Evolutionary conservation across 2,113 vertebrate genomes (phyloP), one percentile per base, ranked within the genome.

Genomic region (Syrmaticus mikado): DNA sequence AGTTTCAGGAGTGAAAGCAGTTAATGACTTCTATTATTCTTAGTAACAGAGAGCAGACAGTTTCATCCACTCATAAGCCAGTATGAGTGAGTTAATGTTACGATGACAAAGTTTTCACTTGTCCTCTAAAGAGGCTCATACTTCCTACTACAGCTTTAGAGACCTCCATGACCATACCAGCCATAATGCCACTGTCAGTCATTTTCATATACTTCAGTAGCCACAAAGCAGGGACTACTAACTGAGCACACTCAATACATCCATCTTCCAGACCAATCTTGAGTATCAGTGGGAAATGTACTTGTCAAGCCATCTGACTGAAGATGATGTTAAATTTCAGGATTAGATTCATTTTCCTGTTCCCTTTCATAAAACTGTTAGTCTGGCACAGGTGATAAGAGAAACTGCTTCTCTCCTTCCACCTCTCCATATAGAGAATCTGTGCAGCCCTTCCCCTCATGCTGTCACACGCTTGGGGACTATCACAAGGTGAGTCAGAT

Each of bases 401-500:
- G 0, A 3, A 84, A 60, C 34, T 77, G 60, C 34, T 77, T 55
- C 57, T 57, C 75, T 70, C 72, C 32, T 80, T 11, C 10, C 0
- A 0, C 40, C 19, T 34, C 30, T 50, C 79, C 43, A 18, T 27
- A 76, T 62, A 34, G 4, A 57, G 50, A 68, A 21, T 52, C 18
- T 32, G 50, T 28, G 45, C 60, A 85, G 28, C 27, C 41, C 50
- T 40, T 83, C 65, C 58, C 68, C 65, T 86, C 61, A 32, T 0
- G 0, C 85, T 93, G 85, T 83, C 82, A 93, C 82, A 88, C 77
- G 65, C 28, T 28, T 8, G 13, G 65, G 46, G 50, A 52, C 62
- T 73, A 82, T n/a, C 79, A 77, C 94, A 96, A 96, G 85, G 90
- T 95, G 92, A 95, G 81, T 73, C 80, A 94, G 68, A 92, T 48